A percentile compares a stretch with the other conserved stretches of the same genome.
phyloP scores from a whole-genome alignment of 2,113 vertebrate genomes.

The Uria lomvia region DNA sequence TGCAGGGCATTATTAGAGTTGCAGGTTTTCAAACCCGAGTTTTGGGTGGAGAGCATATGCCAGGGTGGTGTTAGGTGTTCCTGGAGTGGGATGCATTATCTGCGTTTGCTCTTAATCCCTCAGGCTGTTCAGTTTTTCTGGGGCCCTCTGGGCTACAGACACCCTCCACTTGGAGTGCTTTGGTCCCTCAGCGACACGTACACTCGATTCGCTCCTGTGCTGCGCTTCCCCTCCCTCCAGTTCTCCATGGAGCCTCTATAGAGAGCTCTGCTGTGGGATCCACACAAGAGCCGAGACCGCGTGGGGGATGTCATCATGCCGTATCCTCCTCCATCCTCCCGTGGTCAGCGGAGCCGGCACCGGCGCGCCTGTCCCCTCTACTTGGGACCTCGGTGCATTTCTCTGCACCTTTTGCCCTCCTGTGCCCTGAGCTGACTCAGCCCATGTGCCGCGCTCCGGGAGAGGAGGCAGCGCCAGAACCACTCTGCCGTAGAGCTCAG shows the following conservation, averaged over 20 bases:
- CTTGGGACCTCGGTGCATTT: accelerated
- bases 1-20: accelerated
- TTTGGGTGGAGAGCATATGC: accelerated
- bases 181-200: accelerated
- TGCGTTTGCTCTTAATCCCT: too few species aligned
- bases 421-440: neutral
- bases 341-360: accelerated
- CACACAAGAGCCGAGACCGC: accelerated
- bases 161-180: accelerated
- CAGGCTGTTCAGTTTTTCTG: neutral
- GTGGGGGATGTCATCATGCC: accelerated
- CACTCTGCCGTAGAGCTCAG: neutral
- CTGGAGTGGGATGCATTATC: accelerated
- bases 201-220: accelerated
- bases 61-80: accelerated
- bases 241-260: neutral
- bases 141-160: accelerated
- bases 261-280: neutral
- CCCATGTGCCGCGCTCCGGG: accelerated
- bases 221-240: neutral
- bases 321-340: accelerated
- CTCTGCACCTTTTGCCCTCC: neutral
- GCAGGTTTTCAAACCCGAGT: neutral
- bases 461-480: neutral
- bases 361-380: accelerated